Evolutionary conservation across 2,888 invertebrate species (phyloP), one percentile per base, ranked within the genome.

Genomic region (Drosophila prolongata): DNA sequence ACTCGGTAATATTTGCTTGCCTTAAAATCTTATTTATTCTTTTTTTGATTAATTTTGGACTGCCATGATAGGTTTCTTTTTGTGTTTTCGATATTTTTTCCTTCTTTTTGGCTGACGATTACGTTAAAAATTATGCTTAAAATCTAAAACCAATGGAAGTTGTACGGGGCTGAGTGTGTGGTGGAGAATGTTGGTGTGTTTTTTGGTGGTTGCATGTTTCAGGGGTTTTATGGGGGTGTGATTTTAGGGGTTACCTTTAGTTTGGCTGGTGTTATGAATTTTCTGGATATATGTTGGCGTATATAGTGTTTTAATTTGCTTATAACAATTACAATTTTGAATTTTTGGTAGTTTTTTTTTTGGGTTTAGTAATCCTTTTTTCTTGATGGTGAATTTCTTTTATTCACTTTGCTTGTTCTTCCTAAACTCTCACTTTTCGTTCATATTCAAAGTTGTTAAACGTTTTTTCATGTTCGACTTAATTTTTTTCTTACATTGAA

Each of bases 121-220:
- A 88, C 79, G 74, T 88, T 87, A 74, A 86, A 87, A 89, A 84
- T 88, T 78, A 87, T 89, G 84, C 90, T 90, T 90, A 90, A 89
- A 90, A 84, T 90, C 90, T 90, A 90, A 90, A 90, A 90, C 90
- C 90, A 90, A 90, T 90, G 80, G 78, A 84, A 90, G 78, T 75
- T 67, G 57, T 37, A 40, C 57, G 37, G 37, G 52, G 73, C 68
- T 74, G 66, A 67, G 64, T 67, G 62, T 60, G 58, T 70, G 54
- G 35, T 66, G 73, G 59, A 47, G 44, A 52, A 38, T 40, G 55
- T 61, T 40, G 19, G 16, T 50, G 47, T 62, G 43, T 40, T 30
- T 60, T 60, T 73, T 74, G n/a, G 62, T 75, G 74, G 60, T 56
- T 59, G 30, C 53, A 40, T 58, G 35, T 43, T 52, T 56, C 56